These are phyloP conservation scores for Sycophila sp. DNA, from an alignment of 1,140 invertebrate genomes.

Conservation along the genomic window DNA sequence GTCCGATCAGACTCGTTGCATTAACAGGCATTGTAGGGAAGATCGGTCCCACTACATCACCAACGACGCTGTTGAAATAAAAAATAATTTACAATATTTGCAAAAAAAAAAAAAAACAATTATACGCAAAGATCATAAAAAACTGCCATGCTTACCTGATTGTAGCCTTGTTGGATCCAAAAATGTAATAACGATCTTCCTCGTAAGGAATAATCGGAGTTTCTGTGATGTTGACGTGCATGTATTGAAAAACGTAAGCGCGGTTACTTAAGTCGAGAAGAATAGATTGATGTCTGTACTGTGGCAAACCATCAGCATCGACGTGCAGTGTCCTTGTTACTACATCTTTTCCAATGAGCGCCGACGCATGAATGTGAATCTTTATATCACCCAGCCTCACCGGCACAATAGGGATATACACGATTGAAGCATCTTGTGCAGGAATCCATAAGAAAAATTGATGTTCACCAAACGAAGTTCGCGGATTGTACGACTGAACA, in stretches of 20 bases:
- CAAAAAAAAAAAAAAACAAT: too few relatives aligned
- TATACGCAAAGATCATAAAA: too few relatives aligned
- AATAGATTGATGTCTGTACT: conserved; percentile 91
- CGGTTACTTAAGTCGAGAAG: conserved; percentile 91
- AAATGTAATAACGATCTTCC: conserved; percentile 91
- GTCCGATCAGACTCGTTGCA: conserved; percentile 79
- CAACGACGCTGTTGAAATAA: conserved; percentile 90
- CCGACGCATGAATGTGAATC: conserved; percentile 84
- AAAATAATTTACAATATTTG: too few relatives aligned
- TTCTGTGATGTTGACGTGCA: conserved; percentile 94
- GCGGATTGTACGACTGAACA: conserved; percentile 84
- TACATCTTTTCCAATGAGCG: conserved; percentile 84
- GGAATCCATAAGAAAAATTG: conserved; percentile 92
- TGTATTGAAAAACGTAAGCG: conserved; percentile 91
- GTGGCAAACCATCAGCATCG: conserved; percentile 91
- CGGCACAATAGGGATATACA: conserved; percentile 92
- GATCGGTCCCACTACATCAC: conserved; percentile 94
- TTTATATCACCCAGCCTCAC: conserved; percentile 81
- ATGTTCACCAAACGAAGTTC: conserved; percentile 90
- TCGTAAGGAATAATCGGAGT: conserved; percentile 90
- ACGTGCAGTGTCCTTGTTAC: conserved; percentile 79
- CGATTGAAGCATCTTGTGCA: conserved; percentile 80
- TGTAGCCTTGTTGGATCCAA: conserved; percentile 87
- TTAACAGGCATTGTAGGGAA: conserved; percentile 94
- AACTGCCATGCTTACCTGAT: too few relatives aligned